Base-by-base conservation (phyloP, 2,113 vertebrate genomes). In the Epinephelus moara region DNA sequence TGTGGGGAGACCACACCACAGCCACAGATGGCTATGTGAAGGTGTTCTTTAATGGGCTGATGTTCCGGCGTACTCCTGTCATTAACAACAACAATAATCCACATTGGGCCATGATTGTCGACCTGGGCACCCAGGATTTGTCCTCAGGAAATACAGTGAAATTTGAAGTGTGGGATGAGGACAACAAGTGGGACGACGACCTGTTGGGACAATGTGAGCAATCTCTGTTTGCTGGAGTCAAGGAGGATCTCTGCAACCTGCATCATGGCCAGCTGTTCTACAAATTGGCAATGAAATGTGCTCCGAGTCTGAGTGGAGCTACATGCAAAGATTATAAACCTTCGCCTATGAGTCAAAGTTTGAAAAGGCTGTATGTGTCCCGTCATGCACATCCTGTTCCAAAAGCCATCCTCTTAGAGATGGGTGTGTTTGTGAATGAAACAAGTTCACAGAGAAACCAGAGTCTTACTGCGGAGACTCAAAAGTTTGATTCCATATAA, bases 101-200 rank as follows among this genome's bases (percentile, higher is more conserved):
- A 1, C 9, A 2, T 23, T 98, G 97, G 96, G 4, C 0, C 0
- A 4, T 0, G 0, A 27, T 8, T 4, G 33, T 96, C 0, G 92
- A 96, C 73, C 78, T 96, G 2, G 94, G 95, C 12, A 0, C 85
- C 0, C 75, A 93, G 33, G 37, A 94, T 6, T 8, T 97, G 37
- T 23, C 86, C 0, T 21, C 49, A 0, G 76, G 21, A 0, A 82
- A 25, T 11, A 45, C 2, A 12, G 55, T 97, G 25, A 92, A 61
- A 68, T 90, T 97, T 6, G 95, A 98, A 86, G 95, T 96, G 30
- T 98, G 96, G 97, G 97, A 97, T 4, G 63, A 94, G 47, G 97
- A 98, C 89, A 53, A 1, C 30, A 87, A 80, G 12, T 96, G 94
- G 88, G 91, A 97, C 0, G 96, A 97, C 0, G 96, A 98, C 81